These are phyloP conservation scores for Holothuria leucospilota DNA, from an alignment of 53 echinoderm and acorn worm genomes.

Conservation along the genomic window DNA sequence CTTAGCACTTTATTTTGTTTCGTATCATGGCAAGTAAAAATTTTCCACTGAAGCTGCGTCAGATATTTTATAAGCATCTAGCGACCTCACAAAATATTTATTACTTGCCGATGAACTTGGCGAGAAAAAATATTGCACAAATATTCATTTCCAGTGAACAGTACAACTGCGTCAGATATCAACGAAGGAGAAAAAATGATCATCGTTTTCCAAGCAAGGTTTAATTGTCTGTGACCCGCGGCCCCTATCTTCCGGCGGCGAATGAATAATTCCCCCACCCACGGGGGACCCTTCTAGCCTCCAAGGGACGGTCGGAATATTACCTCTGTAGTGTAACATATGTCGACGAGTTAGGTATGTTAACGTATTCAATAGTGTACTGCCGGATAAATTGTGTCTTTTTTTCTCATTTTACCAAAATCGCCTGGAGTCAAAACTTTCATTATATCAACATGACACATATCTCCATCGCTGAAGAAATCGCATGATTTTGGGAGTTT, in stretches of 20 bases:
- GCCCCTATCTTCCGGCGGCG: constrained; percentile 35
- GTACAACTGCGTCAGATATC: too few species aligned
- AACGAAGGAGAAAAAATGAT: too few species aligned
- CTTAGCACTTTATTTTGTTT: too few species aligned
- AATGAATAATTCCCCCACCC: constrained; percentile 48
- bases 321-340: constrained; percentile 32
- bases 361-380: constrained; percentile 11
- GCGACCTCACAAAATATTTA: too few species aligned
- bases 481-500: constrained; percentile 8
- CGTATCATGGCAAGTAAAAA: too few species aligned
- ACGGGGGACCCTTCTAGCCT: constrained; percentile 27
- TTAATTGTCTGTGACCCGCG: constrained; percentile 42
- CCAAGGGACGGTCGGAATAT: constrained; percentile 20
- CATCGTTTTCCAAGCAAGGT: not conserved
- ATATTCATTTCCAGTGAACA: too few species aligned
- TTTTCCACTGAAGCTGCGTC: too few species aligned
- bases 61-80: too few species aligned
- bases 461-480: constrained; percentile 37
- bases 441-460: constrained; percentile 50
- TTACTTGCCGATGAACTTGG: too few species aligned
- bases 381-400: constrained; percentile 14
- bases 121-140: too few species aligned
- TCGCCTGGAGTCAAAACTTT: constrained; percentile 32
- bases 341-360: constrained; percentile 16
- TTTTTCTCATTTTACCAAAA: constrained; percentile 29